Conservation (phyloP, 2,113 vertebrate species). For the Channa argus region DNA sequence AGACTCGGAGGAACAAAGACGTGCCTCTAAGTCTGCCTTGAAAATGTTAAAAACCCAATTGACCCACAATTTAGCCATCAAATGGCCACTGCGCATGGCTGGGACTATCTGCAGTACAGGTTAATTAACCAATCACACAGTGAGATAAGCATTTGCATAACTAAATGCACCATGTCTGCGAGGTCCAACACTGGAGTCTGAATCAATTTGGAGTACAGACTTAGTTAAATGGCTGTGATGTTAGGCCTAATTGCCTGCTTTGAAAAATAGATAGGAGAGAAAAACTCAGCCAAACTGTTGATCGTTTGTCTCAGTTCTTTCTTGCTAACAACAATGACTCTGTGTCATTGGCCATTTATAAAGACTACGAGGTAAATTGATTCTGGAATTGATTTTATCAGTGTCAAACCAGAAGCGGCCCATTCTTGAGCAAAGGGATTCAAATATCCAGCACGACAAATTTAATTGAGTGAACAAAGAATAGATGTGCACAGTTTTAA, state of each 20-base stretch:
- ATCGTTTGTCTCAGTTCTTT: slow-evolving; percentile 57
- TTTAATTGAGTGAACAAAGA: slow-evolving; percentile 28
- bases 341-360: slow-evolving; percentile 49
- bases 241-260: slow-evolving; percentile 80
- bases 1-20: slow-evolving; percentile 74
- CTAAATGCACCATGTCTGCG: slow-evolving; percentile 81
- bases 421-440: slow-evolving; percentile 35
- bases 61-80: slow-evolving; percentile 81
- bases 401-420: slow-evolving; percentile 44
- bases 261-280: slow-evolving; percentile 72
- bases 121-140: slow-evolving; percentile 86
- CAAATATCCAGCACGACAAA: slow-evolving; percentile 37
- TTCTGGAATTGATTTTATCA: slow-evolving; percentile 63
- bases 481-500: slow-evolving; percentile 37
- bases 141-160: slow-evolving; percentile 84
- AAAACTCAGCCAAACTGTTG: slow-evolving; percentile 68
- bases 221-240: slow-evolving; percentile 82
- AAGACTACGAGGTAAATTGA: slow-evolving; percentile 59
- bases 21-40: slow-evolving; percentile 70
- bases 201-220: slow-evolving; percentile 82
- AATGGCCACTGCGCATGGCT: slow-evolving; percentile 68
- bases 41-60: slow-evolving; percentile 84
- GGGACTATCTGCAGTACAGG: slow-evolving; percentile 78
- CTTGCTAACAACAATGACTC: slow-evolving; percentile 55
- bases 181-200: slow-evolving; percentile 77